Conservation (phyloP, 2,797 vertebrate species). For the Okamejei kenojei region DNA sequence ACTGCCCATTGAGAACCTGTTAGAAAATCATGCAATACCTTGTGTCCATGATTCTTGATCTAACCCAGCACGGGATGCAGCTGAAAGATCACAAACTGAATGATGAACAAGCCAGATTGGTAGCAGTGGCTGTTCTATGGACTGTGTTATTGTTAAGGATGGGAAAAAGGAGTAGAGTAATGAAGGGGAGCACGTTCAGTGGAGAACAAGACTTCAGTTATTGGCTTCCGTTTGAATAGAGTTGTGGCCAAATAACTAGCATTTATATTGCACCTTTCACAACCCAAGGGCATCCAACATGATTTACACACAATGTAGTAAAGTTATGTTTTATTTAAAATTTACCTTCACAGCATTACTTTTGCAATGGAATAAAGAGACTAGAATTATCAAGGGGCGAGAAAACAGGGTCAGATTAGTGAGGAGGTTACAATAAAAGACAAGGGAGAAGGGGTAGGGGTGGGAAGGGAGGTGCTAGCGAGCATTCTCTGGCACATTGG, state of each 20-base stretch:
- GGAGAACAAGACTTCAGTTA: not conserved
- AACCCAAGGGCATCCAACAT: no score
- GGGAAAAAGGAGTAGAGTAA: not conserved
- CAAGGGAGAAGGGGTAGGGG: not conserved
- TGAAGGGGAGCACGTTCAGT: not conserved
- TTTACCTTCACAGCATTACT: not conserved
- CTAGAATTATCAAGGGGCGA: no score
- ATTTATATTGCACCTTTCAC: not conserved
- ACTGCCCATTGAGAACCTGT: not conserved
- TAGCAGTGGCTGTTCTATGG: not conserved
- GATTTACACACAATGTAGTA: no score
- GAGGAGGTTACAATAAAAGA: not conserved
- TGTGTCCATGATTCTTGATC: no score
- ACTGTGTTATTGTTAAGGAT: no score
- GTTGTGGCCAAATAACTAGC: not conserved
- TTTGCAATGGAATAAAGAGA: not conserved
- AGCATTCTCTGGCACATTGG: not conserved
- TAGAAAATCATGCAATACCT: no score
- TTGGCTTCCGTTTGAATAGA: not conserved
- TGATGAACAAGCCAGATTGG: not conserved
- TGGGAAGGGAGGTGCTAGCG: not conserved
- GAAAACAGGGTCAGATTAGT: not conserved
- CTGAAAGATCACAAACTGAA: no score
- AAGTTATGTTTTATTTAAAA: no score
- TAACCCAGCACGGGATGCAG: no score